Evolutionary conservation across 2,888 invertebrate species (phyloP), one percentile per base, ranked within the genome.

Genomic region (Xanthostigma xanthostigma): DNA sequence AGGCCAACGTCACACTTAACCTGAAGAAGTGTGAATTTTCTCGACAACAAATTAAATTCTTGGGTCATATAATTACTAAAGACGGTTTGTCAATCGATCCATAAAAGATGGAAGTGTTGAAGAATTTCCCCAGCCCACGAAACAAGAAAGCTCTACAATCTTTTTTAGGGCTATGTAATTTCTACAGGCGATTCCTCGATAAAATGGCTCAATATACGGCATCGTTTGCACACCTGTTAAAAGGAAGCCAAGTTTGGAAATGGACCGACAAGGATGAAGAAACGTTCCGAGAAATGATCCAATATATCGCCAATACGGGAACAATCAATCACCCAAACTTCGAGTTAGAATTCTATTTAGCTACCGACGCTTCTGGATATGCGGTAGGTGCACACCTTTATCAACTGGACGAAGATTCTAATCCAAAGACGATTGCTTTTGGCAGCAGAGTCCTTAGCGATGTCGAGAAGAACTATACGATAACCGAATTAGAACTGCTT

Each of bases 151-250:
- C 41, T 2, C 38, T 53, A 12, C 43, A 50, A 12, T 43, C 48
- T 2, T 52, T 50, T 41, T 38, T 50, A 10, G 52, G 50, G 8
- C 14, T 53, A 2, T 38, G 42, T 9, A 53, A 53, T 41, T 53
- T 49, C 39, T 46, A 53, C 33, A 8, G 51, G 4, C 1, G 48
- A 34, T 52, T 43, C n/a, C 3, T 43, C 8, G 27, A 27, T 9
- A 2, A 34, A n/a, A 2, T 43, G 33, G 34, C 34, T 10, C 2
- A 6, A 34, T 3, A 34, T 11, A 6, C 33, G 3, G 2, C 5
- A 3, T 2, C 27, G 1, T 43, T 34, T 5, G 3, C 44, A 6
- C 6, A 34, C 3, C 10, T 43, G 8, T n/a, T 43, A n/a, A 17
- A 9, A 33, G 34, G 27, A 1, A 33, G 34, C 4, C 3, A 8